phyloP scores from a whole-genome alignment of 1,140 invertebrate genomes.

The Batillaria attramentaria region DNA sequence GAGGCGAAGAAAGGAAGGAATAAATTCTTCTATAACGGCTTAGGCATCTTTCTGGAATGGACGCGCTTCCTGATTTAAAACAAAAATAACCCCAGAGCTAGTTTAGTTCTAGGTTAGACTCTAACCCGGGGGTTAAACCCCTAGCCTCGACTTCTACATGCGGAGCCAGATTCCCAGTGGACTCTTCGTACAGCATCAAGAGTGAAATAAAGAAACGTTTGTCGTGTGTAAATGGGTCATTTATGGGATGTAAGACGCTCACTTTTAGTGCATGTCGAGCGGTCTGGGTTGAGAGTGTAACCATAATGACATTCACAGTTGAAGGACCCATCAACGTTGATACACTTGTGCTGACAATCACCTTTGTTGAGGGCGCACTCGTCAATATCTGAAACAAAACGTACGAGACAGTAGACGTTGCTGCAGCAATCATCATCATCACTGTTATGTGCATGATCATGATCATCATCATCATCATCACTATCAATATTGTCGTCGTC shows the following conservation, averaged over 20 bases:
- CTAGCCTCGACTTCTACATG: too few species aligned
- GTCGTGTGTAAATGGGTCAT: not conserved
- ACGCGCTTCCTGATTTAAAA: too few species aligned
- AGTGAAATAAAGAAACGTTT: not conserved
- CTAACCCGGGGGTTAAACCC: too few species aligned
- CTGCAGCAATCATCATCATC: not conserved
- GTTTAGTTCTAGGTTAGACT: too few species aligned
- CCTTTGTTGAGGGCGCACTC: conserved; percentile 62
- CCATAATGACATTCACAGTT: conserved; percentile 49
- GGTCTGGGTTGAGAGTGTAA: conserved; percentile 44
- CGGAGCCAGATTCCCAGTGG: too few species aligned
- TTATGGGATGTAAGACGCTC: not conserved
- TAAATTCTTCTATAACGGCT: too few species aligned
- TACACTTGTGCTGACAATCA: conserved; percentile 63
- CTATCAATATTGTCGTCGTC: not conserved
- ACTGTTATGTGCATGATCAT: not conserved
- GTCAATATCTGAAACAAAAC: conserved; percentile 61
- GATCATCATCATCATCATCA: not conserved
- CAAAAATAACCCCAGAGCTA: too few species aligned
- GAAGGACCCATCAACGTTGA: conserved; percentile 42
- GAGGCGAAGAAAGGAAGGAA: too few species aligned
- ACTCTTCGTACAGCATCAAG: too few species aligned
- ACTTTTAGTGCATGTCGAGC: conserved; percentile 40
- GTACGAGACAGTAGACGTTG: not conserved
- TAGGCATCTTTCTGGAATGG: too few species aligned